Percentiles rank a stretch among this genome's conserved stretches.
These are phyloP conservation scores for Otolemur garnettii DNA, from an alignment of 2,113 vertebrate genomes.

Conservation along the genomic window DNA sequence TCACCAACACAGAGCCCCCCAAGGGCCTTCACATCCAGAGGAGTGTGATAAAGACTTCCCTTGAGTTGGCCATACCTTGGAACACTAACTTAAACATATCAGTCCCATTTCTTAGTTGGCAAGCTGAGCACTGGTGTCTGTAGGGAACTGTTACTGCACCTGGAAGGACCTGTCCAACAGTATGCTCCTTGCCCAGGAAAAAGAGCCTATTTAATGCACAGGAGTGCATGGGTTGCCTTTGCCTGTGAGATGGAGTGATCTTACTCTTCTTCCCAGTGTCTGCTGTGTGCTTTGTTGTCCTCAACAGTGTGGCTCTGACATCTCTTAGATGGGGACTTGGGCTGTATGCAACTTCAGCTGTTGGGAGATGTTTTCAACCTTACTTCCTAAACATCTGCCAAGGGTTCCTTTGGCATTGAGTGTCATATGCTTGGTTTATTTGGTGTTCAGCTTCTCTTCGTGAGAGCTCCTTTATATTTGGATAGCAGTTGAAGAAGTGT, in stretches of 20 bases:
- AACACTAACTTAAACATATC: neutral
- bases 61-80: neutral
- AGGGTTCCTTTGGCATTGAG: neutral
- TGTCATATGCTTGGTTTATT: neutral
- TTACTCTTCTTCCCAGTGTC: neutral
- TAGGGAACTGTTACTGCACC: conserved; percentile 33
- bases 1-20: conserved; percentile 23
- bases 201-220: neutral
- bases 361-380: neutral
- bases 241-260: neutral
- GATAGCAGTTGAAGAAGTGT: neutral
- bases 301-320: neutral
- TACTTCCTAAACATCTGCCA: neutral
- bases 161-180: neutral
- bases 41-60: conserved; percentile 55
- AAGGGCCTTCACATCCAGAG: conserved; percentile 67
- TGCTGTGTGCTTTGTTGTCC: neutral
- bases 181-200: conserved; percentile 2
- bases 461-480: neutral
- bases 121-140: neutral
- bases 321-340: neutral
- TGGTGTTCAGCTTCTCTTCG: neutral
- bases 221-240: neutral
- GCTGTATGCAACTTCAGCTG: neutral
- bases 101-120: neutral